Percentiles rank a stretch among this genome's conserved stretches.
phyloP scores from a whole-genome alignment of 2,113 vertebrate species.

The Oryzias woworae region DNA sequence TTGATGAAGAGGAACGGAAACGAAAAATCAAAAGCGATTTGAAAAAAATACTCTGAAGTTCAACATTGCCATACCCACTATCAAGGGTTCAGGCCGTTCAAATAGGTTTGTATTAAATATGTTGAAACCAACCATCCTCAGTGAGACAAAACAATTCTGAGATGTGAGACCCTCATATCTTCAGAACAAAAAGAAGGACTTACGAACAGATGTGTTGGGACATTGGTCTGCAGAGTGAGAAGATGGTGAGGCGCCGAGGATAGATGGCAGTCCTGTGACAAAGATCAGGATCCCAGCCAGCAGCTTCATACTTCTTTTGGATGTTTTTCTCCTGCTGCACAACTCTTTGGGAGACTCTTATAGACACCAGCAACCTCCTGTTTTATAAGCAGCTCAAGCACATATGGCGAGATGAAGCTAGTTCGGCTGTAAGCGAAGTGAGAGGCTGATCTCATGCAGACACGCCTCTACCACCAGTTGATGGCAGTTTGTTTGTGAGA shows the following conservation, averaged over 20 bases:
- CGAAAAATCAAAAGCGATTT: too few relatives aligned
- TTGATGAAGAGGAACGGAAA: too few relatives aligned
- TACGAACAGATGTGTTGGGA: constrained; percentile 36
- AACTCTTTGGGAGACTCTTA: not conserved
- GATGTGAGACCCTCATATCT: not conserved
- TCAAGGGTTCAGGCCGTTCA: too few relatives aligned
- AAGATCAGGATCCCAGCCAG: constrained; percentile 13
- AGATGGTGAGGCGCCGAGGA: not conserved
- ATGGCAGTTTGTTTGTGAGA: constrained; percentile 26
- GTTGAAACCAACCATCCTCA: too few relatives aligned
- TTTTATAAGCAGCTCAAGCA: not conserved
- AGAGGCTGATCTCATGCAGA: not conserved
- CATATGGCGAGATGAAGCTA: too few relatives aligned
- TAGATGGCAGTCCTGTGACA: not conserved
- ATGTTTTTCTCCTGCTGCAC: too few relatives aligned
- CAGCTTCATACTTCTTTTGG: constrained; percentile 33
- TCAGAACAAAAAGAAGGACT: constrained; percentile 19
- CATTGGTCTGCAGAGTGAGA: constrained; percentile 26
- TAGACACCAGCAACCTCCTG: constrained; percentile 1
- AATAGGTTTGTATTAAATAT: too few relatives aligned
- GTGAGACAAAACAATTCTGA: too few relatives aligned
- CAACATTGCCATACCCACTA: too few relatives aligned
- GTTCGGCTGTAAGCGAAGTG: not conserved
- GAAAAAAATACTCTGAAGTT: too few relatives aligned
- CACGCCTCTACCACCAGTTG: not conserved